These are phyloP conservation scores for Polyploca ridens DNA, from an alignment of 2,888 invertebrate genomes.

Conservation along the genomic window DNA sequence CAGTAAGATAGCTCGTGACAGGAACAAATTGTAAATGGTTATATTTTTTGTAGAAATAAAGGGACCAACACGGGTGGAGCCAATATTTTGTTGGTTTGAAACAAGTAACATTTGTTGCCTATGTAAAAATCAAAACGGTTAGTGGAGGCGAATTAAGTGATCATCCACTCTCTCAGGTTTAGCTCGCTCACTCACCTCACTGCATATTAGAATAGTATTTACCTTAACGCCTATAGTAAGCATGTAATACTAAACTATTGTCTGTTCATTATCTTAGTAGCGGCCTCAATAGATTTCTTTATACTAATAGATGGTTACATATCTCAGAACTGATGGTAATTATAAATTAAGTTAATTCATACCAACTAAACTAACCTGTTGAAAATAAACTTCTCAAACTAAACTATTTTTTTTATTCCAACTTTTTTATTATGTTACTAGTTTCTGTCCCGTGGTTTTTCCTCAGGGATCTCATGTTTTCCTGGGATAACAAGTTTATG, in stretches of 20 bases:
- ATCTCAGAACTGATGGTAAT: constrained; percentile 9
- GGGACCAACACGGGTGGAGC: constrained; percentile 72
- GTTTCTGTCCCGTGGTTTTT: too few relatives aligned
- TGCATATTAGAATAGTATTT: neutral
- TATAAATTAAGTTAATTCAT: neutral
- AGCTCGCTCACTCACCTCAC: constrained; percentile 2
- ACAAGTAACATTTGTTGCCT: constrained; percentile 31
- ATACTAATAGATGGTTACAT: constrained; percentile 12
- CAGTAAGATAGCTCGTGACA: constrained; percentile 67
- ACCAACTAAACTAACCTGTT: neutral
- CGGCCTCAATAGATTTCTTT: constrained; percentile 34
- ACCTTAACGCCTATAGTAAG: constrained; percentile 20
- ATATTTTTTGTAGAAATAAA: constrained; percentile 61
- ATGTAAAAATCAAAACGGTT: constrained; percentile 33
- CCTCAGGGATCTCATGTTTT: too few relatives aligned
- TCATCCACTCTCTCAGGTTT: neutral
- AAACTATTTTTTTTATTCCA: neutral
- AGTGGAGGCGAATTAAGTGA: neutral
- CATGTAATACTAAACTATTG: constrained; percentile 34
- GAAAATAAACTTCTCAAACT: neutral
- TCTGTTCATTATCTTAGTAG: constrained; percentile 32
- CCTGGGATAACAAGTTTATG: too few relatives aligned
- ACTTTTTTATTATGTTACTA: neutral
- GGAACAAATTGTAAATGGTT: constrained; percentile 32
- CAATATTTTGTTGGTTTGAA: constrained; percentile 40